Evolutionary conservation across 1,140 invertebrate genomes (phyloP), one percentile per base, ranked within the genome.

Genomic region (Drosophila sulfurigaster): DNA sequence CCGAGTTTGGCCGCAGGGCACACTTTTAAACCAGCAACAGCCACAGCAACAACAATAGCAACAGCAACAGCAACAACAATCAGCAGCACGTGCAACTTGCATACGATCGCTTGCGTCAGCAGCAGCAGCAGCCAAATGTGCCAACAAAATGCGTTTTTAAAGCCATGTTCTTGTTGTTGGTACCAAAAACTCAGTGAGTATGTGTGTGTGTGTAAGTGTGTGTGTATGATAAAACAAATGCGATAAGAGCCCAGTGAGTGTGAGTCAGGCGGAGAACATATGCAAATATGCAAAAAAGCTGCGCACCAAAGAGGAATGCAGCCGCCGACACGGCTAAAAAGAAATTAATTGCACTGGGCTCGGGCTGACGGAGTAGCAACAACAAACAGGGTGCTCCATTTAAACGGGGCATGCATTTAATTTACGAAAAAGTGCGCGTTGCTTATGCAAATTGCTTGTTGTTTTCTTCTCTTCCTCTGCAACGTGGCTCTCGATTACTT

Each of bases 391-490:
- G 83, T 87, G 83, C 83, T 83, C 85, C 83, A 87, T 87, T 89
- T 87, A 83, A 74, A 71, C 67, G 83, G 83, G 69, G 68, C 77
- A 75, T 83, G 81, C 85, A 88, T 88, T 88, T 88, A 88, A 88
- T 88, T 88, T 88, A 88, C 85, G 81, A 89, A 89, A 89, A 89
- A 89, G 81, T 89, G 85, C 85, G 85, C 85, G 86, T 89, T 89
- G 86, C 86, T 81, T 89, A 89, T 89, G 85, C 85, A 89, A 89
- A 89, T 89, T 89, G 82, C 85, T 82, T 85, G 82, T 79, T 86
- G 82, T 62, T 78, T 80, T 74, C 74, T 60, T 71, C 80, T 38
- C 80, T 38, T 82, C 52, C 49, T 38, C 68, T 58, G 59, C 65
- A 67, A 58, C 68, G 43, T 28, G n/a, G 66, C 58, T 56, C 35